Base-by-base conservation (phyloP, 2,888 invertebrate genomes). In the Spialia ferax region DNA sequence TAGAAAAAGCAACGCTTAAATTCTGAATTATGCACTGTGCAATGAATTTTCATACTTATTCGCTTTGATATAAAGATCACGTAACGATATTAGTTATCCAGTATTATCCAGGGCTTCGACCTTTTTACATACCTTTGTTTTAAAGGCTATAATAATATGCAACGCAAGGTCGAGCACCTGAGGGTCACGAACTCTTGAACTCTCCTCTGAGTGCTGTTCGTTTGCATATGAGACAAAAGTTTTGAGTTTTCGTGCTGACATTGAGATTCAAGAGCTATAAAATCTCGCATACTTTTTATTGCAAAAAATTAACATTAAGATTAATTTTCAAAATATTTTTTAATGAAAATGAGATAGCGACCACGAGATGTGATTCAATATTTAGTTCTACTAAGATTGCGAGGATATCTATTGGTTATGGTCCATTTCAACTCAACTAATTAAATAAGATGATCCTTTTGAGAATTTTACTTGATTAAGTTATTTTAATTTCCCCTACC, bases 181-280 rank as follows among this genome's bases (percentile, higher is more conserved):
- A 52, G 60, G 73, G 70, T 75, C 73, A 69, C 63, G 72, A 73
- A 80, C 81, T 80, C 78, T 71, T 71, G 78, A 79, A 77, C 79
- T 75, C 70, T 70, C 71, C 69, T 73, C 63, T 62, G 72, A 72
- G 73, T 72, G 75, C 69, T 71, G 68, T 77, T 73, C 74, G 81
- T 87, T 85, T 85, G 83, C 84, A 87, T 87, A 82, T 79, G 75
- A 74, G 82, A 88, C 85, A 86, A 85, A 77, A 76, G 74, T 79
- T 84, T 76, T 70, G 73, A 80, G 77, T 79, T 75, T 69, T 69
- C 67, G 52, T 20, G 22, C 48, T 48, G 52, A 23, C 23, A 20
- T 45, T 10, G 18, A 45, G 20, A 45, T 20, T 20, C 20, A 20
- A 2, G 3, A 18, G 42, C 42, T 45, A 45, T 20, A 45, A 45